Evolutionary conservation across 2,888 invertebrate species (phyloP).

Genomic region (Noctua pronuba): DNA sequence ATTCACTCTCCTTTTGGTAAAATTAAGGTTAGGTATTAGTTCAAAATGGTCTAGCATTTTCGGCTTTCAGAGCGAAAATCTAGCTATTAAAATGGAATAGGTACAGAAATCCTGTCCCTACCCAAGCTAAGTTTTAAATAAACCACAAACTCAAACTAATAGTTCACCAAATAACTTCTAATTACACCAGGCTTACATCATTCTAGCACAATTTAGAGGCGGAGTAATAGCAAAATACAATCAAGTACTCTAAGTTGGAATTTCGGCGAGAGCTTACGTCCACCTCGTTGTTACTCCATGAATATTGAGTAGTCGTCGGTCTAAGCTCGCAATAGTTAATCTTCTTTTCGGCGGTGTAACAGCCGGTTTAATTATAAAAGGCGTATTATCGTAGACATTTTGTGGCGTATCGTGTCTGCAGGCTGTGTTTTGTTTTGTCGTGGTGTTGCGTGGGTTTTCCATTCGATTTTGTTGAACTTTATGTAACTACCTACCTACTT

Average conservation of each 20-base stretch:
- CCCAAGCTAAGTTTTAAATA: slow-evolving; percentile 13
- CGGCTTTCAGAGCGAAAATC: neutral
- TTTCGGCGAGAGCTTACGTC: slow-evolving; percentile 71
- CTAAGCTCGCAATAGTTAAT: slow-evolving; percentile 76
- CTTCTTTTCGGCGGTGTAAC: slow-evolving; percentile 75
- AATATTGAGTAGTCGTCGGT: slow-evolving; percentile 70
- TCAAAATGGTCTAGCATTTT: neutral
- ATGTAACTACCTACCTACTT: neutral
- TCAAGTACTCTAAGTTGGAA: slow-evolving; percentile 67
- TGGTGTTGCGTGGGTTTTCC: neutral
- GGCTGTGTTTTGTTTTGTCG: slow-evolving; percentile 15
- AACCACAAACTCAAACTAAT: slow-evolving; percentile 11
- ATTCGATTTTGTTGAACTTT: neutral
- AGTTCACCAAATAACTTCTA: slow-evolving; percentile 28
- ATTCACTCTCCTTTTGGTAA: neutral
- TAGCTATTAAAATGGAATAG: neutral
- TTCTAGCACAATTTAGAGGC: slow-evolving; percentile 35
- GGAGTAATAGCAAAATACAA: slow-evolving; percentile 51
- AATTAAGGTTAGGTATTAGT: neutral
- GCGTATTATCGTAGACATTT: slow-evolving; percentile 59
- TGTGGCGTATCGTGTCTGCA: slow-evolving; percentile 25
- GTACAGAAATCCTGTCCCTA: neutral
- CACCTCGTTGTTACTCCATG: slow-evolving; percentile 71
- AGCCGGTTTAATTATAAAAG: slow-evolving; percentile 74
- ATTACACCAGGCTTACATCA: slow-evolving; percentile 32